Conservation (phyloP, 64 coral and sea anemone genomes). For the Acropora tenuis region DNA sequence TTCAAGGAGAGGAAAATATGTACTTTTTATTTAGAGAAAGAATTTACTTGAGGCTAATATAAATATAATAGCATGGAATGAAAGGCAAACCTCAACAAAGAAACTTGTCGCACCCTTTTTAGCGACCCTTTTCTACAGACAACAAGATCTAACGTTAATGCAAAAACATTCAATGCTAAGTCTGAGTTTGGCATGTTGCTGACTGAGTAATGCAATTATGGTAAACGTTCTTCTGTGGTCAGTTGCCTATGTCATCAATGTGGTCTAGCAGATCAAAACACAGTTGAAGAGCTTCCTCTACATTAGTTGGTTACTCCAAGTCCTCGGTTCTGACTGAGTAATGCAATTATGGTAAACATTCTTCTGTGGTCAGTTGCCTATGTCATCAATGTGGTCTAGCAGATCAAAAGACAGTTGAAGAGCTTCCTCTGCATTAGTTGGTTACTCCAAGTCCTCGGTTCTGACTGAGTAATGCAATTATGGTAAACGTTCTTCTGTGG, state of each 20-base stretch:
- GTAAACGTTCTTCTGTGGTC: neutral
- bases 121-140: too few relatives aligned
- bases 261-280: conserved; percentile 21
- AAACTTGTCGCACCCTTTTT: neutral
- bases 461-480: neutral
- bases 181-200: neutral
- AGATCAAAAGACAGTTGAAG: conserved; percentile 28
- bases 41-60: too few relatives aligned
- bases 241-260: conserved; percentile 23
- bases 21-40: too few relatives aligned
- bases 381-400: conserved; percentile 2
- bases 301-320: neutral
- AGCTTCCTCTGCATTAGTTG: neutral
- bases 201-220: neutral
- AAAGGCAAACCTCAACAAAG: too few relatives aligned
- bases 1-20: too few relatives aligned
- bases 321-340: neutral
- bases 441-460: neutral
- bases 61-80: too few relatives aligned
- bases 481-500: neutral
- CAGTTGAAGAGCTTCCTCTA: conserved; percentile 5
- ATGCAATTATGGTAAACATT: neutral
- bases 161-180: too few relatives aligned
- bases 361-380: conserved; percentile 2
- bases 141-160: too few relatives aligned